Evolutionary conservation across 2,113 vertebrate genomes (phyloP).

Genomic region (Hystrix brachyura): DNA sequence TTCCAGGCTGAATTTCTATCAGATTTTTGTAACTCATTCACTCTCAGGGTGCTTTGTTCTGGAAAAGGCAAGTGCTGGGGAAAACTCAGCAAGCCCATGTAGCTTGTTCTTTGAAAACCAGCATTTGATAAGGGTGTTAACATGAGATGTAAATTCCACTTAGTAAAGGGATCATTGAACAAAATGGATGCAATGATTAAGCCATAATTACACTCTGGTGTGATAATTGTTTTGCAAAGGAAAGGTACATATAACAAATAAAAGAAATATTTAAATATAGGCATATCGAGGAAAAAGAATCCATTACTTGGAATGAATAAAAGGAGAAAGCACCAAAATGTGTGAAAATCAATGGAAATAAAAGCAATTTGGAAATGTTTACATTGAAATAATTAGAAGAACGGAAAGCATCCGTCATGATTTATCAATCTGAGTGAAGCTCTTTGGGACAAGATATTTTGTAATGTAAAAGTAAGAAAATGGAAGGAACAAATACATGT

Average conservation of each 20-base stretch:
- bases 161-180: constrained; percentile 74
- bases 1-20: constrained; percentile 87
- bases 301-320: constrained; percentile 52
- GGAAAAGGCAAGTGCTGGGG: constrained; percentile 85
- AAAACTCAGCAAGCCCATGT: constrained; percentile 84
- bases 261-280: constrained; percentile 68
- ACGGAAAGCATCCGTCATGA: constrained; percentile 23
- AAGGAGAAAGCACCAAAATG: constrained; percentile 51
- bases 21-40: constrained; percentile 86
- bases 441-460: constrained; percentile 1
- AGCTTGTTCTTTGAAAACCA: constrained; percentile 82
- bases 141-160: constrained; percentile 73
- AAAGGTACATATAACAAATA: constrained; percentile 69
- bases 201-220: constrained; percentile 50
- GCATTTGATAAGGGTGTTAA: constrained; percentile 66
- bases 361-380: constrained; percentile 47
- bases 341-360: constrained; percentile 60
- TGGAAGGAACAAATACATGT: background rate
- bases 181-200: constrained; percentile 67
- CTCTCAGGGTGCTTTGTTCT: constrained; percentile 87
- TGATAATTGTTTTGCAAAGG: constrained; percentile 69
- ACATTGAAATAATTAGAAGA: constrained; percentile 51
- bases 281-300: constrained; percentile 50
- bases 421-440: background rate
- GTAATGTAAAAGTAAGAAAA: background rate